Base-by-base conservation (phyloP, 2,888 invertebrate genomes). In the Brachynemurus nebulosus region DNA sequence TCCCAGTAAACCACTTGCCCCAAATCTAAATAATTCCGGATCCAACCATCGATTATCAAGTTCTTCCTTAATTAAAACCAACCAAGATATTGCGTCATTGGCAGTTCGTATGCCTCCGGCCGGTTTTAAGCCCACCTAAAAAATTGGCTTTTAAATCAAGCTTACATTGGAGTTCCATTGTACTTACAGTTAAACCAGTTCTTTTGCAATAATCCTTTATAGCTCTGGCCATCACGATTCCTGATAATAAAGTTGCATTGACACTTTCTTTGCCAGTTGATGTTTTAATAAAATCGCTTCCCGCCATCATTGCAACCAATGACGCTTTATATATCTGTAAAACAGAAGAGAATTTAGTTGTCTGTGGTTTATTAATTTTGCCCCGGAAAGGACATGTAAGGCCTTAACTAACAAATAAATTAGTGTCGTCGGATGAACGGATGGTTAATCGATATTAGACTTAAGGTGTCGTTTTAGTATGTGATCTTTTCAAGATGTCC, bases 211-310 rank as follows among this genome's bases (percentile, higher is more conserved):
- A 91, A 51, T 83, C 81, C 48, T 80, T 71, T 50, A 99, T 96
- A 18, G 96, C 97, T 56, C 83, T 68, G 52, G 89, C 85, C 97
- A 98, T 98, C 2, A 95, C 83, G 42, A 93, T 68, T 1, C 93
- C 95, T 36, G 86, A 81, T 6, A 86, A 81, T 12, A 97, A 64
- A 1, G 90, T 96, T 1, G 98, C 97, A 69, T 98, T 98, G 0
- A 92, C 80, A 1, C 76, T 64, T 65, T 98, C 98, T 65, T 98
- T 98, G 40, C 89, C 96, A 0, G 97, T 98, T 0, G 96, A 96
- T 3, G 97, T 97, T 68, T 98, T 98, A 48, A 98, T 96, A 59
- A 98, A 98, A 66, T 98, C 90, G 4, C 93, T 82, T 11, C 97
- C 97, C 45, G 95, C 95, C 74, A 86, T 74, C 90, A 97, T 95